Evolutionary conservation across 2,113 vertebrate genomes (phyloP), one percentile per base, ranked within the genome.

Genomic region (Macquaria australasica): DNA sequence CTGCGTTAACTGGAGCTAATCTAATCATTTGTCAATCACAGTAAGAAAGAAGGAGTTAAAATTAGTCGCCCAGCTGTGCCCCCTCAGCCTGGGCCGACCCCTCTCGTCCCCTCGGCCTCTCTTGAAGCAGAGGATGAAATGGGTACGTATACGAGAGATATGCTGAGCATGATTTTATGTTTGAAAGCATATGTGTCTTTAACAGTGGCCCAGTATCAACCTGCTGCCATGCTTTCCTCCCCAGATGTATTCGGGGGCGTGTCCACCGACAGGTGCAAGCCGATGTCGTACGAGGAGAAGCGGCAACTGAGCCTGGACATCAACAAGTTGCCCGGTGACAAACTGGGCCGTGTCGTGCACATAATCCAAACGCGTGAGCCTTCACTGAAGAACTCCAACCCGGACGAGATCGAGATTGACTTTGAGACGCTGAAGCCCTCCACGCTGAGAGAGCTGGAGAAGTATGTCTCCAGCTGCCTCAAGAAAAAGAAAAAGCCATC

Each of bases 261-360:
- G 77, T 81, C 85, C 3, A 1, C 58, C 0, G 96, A 97, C 6
- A 94, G 96, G 48, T 96, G 96, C 83, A 97, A 96, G 25, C 97
- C 97, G 4, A 99, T 99, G 98, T 97, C 97, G 0, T 98, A 98
- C 1, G 98, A 98, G 91, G 98, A 99, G 92, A 99, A 99, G 85
- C 92, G 98, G 0, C 98, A 99, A 88, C 95, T 99, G 79, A 99
- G 98, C 91, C 87, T 99, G 91, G 98, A 99, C 93, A 99, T 99
- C 89, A 99, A 99, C 92, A 98, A 98, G 74, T 92, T 99, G 28
- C 97, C 98, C 0, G 97, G 98, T 0, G 97, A 98, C 82, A 98
- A 98, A 39, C 94, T 98, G 79, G 97, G 98, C 45, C 92, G 98
- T 0, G 98, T 99, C 0, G 98, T 99, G 23, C 97, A 98, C 88